Conservation (phyloP, 2,888 invertebrate genomes). For the Noctua comes region DNA sequence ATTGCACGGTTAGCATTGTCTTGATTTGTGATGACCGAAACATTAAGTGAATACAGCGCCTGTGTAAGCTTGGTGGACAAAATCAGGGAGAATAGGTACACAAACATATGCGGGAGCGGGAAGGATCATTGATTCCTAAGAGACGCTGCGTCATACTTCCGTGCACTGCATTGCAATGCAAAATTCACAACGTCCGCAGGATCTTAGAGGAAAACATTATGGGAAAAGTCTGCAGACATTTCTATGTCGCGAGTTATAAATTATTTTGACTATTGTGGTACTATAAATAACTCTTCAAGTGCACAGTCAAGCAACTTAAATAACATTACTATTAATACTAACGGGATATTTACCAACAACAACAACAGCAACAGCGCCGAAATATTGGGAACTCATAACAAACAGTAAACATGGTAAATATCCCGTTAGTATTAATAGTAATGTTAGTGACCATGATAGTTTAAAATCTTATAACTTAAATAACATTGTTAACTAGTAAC, state of each 20-base stretch:
- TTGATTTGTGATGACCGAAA: constrained; percentile 24
- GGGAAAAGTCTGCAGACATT: constrained; percentile 38
- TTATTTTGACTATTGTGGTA: not conserved
- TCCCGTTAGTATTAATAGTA: too few relatives aligned
- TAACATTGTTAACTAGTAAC: not conserved
- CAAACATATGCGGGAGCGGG: constrained; percentile 67
- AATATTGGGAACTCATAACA: too few relatives aligned
- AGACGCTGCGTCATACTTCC: constrained; percentile 76
- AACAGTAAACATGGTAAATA: too few relatives aligned
- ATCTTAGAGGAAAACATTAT: constrained; percentile 39
- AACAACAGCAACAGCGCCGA: too few relatives aligned
- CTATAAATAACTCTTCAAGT: not conserved
- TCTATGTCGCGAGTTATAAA: not conserved
- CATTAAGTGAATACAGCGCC: constrained; percentile 7
- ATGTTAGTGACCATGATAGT: too few relatives aligned
- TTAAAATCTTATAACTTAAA: too few relatives aligned
- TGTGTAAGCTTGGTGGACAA: constrained; percentile 54
- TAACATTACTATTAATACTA: too few relatives aligned
- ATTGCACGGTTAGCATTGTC: not conserved
- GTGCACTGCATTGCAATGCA: constrained; percentile 77
- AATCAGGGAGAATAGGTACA: constrained; percentile 68
- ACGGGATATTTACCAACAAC: too few relatives aligned
- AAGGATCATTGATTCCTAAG: constrained; percentile 75
- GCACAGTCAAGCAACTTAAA: not conserved
- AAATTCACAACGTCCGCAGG: constrained; percentile 57